Evolutionary conservation across 1,140 invertebrate genomes (phyloP).

Genomic region (Bombus huntii): DNA sequence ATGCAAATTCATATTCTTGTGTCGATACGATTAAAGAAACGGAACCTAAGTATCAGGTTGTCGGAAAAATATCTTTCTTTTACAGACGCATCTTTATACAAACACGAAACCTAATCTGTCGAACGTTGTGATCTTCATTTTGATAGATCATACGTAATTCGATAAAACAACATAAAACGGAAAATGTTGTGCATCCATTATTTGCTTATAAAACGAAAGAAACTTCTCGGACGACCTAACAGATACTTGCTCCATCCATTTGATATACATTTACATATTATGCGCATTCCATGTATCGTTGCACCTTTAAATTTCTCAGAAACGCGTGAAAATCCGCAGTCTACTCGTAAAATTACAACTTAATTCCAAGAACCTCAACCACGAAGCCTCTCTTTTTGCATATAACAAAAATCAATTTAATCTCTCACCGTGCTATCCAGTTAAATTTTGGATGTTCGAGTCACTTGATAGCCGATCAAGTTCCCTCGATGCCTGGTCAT

Average conservation of each 20-base stretch:
- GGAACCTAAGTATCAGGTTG: no score
- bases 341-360: background rate
- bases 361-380: background rate
- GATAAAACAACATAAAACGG: no score
- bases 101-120: no score
- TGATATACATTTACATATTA: no score
- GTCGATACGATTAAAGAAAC: background rate
- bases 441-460: background rate
- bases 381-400: background rate
- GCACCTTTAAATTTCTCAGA: background rate
- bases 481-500: conserved; percentile 71
- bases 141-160: no score
- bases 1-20: background rate
- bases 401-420: no score
- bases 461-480: background rate
- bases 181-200: no score
- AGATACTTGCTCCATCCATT: background rate
- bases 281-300: background rate
- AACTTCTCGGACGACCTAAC: no score
- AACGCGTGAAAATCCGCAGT: background rate
- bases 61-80: no score
- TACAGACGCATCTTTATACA: no score
- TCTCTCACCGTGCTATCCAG: background rate
- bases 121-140: no score
- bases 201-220: no score